A percentile compares a stretch with the other conserved stretches of the same genome.
Conservation (phyloP, 2,888 invertebrate genomes). For the Athalia rosae region DNA sequence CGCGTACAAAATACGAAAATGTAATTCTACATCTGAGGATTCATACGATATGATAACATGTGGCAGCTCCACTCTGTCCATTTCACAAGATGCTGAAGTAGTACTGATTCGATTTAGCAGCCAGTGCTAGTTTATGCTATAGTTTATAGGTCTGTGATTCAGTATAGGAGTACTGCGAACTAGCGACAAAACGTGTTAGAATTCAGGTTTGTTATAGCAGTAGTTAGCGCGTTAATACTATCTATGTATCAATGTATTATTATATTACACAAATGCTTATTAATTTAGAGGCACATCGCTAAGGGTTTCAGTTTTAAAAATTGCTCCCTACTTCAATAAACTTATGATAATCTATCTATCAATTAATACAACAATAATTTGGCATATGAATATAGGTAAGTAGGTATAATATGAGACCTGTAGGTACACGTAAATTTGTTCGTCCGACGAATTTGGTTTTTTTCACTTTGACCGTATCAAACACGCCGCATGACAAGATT, state of each 20-base stretch:
- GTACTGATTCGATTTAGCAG: constrained; percentile 62
- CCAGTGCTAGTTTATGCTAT: constrained; percentile 59
- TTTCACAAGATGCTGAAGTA: constrained; percentile 66
- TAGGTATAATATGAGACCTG: constrained; percentile 22
- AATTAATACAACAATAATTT: constrained; percentile 41
- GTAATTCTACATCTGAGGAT: neutral
- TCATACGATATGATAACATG: constrained; percentile 7
- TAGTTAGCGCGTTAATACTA: constrained; percentile 41
- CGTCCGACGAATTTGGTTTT: neutral
- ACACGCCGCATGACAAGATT: neutral
- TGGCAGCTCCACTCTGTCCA: constrained; percentile 43
- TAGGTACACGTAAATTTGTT: constrained; percentile 14
- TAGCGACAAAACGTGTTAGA: constrained; percentile 61
- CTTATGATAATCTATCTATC: constrained; percentile 58
- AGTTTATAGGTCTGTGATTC: constrained; percentile 62
- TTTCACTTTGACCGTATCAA: neutral
- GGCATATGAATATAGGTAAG: constrained; percentile 28
- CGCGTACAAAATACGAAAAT: constrained; percentile 18
- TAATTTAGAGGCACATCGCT: constrained; percentile 73
- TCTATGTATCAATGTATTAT: constrained; percentile 58
- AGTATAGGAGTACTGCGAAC: constrained; percentile 49
- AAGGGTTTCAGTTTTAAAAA: constrained; percentile 69
- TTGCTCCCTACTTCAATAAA: constrained; percentile 67
- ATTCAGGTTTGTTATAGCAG: constrained; percentile 58
- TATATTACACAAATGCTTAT: constrained; percentile 70